These are phyloP conservation scores for Drosophila pectinifera DNA, from an alignment of 1,140 invertebrate species.

Conservation along the genomic window DNA sequence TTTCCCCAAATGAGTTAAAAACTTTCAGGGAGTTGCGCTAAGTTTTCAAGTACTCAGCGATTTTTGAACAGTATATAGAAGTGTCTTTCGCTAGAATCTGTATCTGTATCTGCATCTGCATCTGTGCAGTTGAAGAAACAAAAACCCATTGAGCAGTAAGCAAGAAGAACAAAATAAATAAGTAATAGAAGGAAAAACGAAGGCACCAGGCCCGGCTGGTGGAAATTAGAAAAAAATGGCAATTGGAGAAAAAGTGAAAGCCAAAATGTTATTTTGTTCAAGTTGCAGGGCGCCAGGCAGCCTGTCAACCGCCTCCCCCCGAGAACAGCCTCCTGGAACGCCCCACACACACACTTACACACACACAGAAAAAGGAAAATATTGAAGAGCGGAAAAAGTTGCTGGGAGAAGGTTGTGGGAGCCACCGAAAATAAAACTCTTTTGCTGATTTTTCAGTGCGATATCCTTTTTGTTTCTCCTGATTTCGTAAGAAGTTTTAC, in stretches of 20 bases:
- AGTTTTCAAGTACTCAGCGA: neutral
- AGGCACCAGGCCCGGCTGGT: neutral
- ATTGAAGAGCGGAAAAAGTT: neutral
- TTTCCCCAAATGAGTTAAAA: too few species aligned
- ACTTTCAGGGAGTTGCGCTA: too few species aligned
- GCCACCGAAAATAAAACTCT: constrained; percentile 15
- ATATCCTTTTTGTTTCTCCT: constrained; percentile 39
- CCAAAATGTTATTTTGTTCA: constrained; percentile 56
- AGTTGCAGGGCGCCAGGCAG: constrained; percentile 48
- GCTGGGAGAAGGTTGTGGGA: constrained; percentile 7
- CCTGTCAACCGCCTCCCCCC: neutral
- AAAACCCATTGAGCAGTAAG: constrained; percentile 32
- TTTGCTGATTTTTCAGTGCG: constrained; percentile 42
- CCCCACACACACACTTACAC: constrained; percentile 1
- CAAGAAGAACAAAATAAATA: constrained; percentile 16
- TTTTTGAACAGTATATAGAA: constrained; percentile 10
- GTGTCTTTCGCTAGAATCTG: neutral
- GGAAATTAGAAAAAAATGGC: constrained; percentile 12
- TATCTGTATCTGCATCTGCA: constrained; percentile 16
- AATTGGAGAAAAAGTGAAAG: constrained; percentile 29
- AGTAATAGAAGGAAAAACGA: constrained; percentile 13
- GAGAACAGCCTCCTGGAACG: neutral
- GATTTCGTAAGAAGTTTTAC: constrained; percentile 51
- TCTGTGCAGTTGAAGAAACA: constrained; percentile 24
- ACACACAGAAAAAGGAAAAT: too few species aligned